A percentile compares a stretch with the other conserved stretches of the same genome.
phyloP scores from a whole-genome alignment of 1,140 invertebrate genomes.

The Pogonus chalceus region DNA sequence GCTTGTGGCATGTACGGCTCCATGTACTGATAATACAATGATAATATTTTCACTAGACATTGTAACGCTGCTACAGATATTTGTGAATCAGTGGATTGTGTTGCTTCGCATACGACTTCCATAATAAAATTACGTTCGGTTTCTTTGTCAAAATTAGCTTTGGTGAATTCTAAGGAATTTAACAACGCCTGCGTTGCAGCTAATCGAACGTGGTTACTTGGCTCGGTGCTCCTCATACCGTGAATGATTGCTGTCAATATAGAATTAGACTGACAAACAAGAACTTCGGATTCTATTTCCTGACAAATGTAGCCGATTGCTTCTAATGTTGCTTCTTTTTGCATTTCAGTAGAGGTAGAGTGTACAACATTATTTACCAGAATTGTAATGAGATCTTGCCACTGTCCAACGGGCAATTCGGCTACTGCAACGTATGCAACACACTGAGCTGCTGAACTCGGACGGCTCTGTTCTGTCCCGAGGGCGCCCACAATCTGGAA shows the following conservation, averaged over 20 bases:
- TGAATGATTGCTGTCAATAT: constrained; percentile 98
- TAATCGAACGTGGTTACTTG: constrained; percentile 75
- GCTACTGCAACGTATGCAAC: constrained; percentile 96
- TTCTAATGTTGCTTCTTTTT: constrained; percentile 93
- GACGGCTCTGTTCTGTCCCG: constrained; percentile 88
- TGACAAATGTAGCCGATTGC: constrained; percentile 84
- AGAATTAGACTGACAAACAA: constrained; percentile 85
- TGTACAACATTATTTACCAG: constrained; percentile 86
- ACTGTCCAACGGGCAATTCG: constrained; percentile 79
- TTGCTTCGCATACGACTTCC: constrained; percentile 95
- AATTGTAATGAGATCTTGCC: constrained; percentile 75
- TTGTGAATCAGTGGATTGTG: constrained; percentile 74
- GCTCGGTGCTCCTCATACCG: constrained; percentile 73
- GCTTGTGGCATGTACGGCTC: constrained; percentile 97
- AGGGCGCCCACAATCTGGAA: constrained; percentile 80
- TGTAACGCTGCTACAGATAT: constrained; percentile 91
- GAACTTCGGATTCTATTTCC: constrained; percentile 80
- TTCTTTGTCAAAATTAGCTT: constrained; percentile 96
- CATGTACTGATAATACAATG: constrained; percentile 98
- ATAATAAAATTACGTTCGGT: constrained; percentile 97
- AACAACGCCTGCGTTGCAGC: constrained; percentile 94
- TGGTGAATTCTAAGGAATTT: constrained; percentile 98
- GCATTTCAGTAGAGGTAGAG: constrained; percentile 75
- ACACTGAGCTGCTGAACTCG: constrained; percentile 96
- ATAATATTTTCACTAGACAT: constrained; percentile 98